These are phyloP conservation scores for Erpobdella octoculata DNA, from an alignment of 2,888 invertebrate species.

Conservation along the genomic window DNA sequence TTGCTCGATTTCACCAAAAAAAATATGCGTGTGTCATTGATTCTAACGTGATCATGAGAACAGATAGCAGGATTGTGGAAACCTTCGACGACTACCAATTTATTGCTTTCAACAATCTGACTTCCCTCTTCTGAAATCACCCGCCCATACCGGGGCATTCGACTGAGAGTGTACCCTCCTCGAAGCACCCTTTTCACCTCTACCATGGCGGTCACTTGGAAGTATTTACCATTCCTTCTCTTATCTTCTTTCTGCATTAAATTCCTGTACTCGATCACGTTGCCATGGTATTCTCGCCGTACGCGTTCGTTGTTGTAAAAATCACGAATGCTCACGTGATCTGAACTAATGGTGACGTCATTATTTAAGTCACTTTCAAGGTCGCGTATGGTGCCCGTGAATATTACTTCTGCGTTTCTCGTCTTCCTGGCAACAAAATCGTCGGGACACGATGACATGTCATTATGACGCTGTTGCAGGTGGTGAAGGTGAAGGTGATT, in stretches of 20 bases:
- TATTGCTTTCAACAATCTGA: background rate
- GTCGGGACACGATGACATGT: slow-evolving; percentile 27
- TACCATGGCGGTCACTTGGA: too few species aligned
- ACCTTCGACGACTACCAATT: slow-evolving; percentile 45
- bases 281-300: too few species aligned
- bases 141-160: slow-evolving; percentile 31
- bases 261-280: too few species aligned
- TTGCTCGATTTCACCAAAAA: slow-evolving; percentile 41
- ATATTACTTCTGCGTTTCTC: slow-evolving; percentile 44
- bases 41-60: slow-evolving; percentile 41
- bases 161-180: slow-evolving; percentile 40
- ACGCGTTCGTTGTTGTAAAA: background rate
- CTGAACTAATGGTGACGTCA: slow-evolving; percentile 15
- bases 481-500: background rate
- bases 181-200: slow-evolving; percentile 50
- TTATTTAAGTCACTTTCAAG: too few species aligned
- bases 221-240: too few species aligned
- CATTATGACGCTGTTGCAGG: background rate
- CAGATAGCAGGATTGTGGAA: slow-evolving; percentile 45
- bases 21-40: slow-evolving; percentile 51
- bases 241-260: too few species aligned
- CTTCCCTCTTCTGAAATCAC: background rate
- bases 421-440: slow-evolving; percentile 40
- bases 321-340: too few species aligned
- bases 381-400: slow-evolving; percentile 49